These are phyloP conservation scores for Acanthiza pusilla DNA, from an alignment of 2,797 vertebrate species.

Conservation along the genomic window DNA sequence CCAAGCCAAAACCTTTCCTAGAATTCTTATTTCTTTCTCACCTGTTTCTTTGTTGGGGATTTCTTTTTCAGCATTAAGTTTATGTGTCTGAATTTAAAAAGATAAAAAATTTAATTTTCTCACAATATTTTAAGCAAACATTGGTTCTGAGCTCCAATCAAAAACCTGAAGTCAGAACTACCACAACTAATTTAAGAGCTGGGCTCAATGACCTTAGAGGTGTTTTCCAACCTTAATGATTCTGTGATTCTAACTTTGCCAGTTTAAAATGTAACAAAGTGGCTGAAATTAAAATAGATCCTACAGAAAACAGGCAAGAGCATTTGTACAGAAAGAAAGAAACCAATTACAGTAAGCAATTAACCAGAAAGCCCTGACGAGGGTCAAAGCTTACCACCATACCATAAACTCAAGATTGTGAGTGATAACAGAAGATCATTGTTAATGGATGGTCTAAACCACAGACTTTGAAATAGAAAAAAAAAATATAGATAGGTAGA, in stretches of 20 bases:
- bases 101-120: neutral
- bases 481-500: fast-evolving
- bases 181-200: neutral
- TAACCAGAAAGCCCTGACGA: neutral
- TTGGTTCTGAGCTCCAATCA: neutral
- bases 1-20: neutral
- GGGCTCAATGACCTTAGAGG: neutral
- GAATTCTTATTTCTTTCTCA: neutral
- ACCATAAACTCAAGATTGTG: neutral
- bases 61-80: neutral
- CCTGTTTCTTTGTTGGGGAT: neutral
- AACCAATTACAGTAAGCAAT: neutral
- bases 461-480: neutral
- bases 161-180: neutral
- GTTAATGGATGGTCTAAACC: neutral
- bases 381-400: neutral
- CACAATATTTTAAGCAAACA: neutral
- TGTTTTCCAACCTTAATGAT: neutral
- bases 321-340: neutral
- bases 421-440: neutral
- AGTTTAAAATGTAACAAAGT: neutral
- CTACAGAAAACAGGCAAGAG: neutral
- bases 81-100: neutral
- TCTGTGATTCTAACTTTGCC: neutral
- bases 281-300: neutral